Evolutionary conservation across 2,797 vertebrate genomes (phyloP).

Genomic region (Limosa lapponica): DNA sequence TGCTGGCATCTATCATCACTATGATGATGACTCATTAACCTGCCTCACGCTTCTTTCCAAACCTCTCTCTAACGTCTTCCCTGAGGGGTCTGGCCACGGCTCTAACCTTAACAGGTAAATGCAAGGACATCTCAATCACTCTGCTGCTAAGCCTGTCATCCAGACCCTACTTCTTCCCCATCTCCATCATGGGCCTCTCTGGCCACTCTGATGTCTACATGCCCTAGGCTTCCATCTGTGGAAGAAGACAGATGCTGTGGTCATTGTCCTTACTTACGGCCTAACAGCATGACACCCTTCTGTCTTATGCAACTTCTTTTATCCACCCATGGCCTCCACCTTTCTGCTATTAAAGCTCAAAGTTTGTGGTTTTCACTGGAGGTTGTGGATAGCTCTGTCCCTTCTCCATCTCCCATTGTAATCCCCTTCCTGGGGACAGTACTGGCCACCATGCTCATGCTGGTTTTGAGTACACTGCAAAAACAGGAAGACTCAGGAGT

Average conservation of each 20-base stretch:
- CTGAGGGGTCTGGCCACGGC: background rate
- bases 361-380: background rate
- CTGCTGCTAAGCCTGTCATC: background rate
- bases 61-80: background rate
- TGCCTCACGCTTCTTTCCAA: background rate
- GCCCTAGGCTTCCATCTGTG: background rate
- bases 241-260: background rate
- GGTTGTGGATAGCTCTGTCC: background rate
- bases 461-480: background rate
- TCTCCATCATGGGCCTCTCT: background rate
- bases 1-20: background rate
- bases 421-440: fast-evolving
- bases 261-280: background rate
- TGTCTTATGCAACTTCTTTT: background rate
- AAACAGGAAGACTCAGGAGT: background rate
- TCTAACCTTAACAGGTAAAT: background rate
- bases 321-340: background rate
- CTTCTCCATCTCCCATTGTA: background rate
- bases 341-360: background rate
- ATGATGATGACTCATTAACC: background rate
- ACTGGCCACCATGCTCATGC: too few species aligned
- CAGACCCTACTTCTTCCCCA: background rate
- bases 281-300: background rate
- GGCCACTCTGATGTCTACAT: background rate
- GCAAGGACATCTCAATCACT: background rate